These are phyloP conservation scores for Belgica antarctica DNA, from an alignment of 2,888 invertebrate genomes.

Conservation along the genomic window DNA sequence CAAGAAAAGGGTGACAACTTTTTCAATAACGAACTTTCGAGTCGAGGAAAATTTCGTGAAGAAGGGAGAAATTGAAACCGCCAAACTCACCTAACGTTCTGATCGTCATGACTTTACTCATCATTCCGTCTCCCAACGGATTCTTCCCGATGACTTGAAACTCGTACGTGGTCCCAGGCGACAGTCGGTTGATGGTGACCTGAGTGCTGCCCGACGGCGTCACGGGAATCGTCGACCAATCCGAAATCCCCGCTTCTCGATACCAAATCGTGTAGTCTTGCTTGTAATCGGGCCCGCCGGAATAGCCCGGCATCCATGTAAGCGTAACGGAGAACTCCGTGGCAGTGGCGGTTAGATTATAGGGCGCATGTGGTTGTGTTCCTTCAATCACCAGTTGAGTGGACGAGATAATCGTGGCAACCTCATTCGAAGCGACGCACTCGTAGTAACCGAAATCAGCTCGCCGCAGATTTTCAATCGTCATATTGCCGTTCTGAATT, in stretches of 20 bases:
- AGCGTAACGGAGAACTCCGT: constrained; percentile 88
- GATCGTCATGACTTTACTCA: constrained; percentile 88
- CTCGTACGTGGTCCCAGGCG: constrained; percentile 89
- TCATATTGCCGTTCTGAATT: constrained; percentile 82
- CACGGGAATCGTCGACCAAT: constrained; percentile 92
- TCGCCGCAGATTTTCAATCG: constrained; percentile 80
- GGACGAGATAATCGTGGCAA: constrained; percentile 88
- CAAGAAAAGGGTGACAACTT: too few species aligned
- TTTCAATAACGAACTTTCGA: too few species aligned
- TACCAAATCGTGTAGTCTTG: constrained; percentile 96
- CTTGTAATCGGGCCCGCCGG: constrained; percentile 91
- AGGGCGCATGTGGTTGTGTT: constrained; percentile 95
- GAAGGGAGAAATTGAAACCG: neutral
- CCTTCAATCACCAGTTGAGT: constrained; percentile 89
- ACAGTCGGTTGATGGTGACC: constrained; percentile 85
- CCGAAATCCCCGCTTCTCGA: constrained; percentile 79
- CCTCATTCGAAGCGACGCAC: constrained; percentile 92
- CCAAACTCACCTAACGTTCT: constrained; percentile 79
- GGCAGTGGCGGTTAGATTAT: constrained; percentile 87
- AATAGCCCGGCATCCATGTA: constrained; percentile 92
- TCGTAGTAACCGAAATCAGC: constrained; percentile 94
- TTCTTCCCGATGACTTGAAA: constrained; percentile 96
- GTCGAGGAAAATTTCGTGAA: too few species aligned
- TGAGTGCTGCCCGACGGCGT: constrained; percentile 86
- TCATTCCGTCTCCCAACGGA: constrained; percentile 91